These are phyloP conservation scores for Psephotus haematonotus DNA, from an alignment of 2,113 vertebrate genomes.

Conservation along the genomic window DNA sequence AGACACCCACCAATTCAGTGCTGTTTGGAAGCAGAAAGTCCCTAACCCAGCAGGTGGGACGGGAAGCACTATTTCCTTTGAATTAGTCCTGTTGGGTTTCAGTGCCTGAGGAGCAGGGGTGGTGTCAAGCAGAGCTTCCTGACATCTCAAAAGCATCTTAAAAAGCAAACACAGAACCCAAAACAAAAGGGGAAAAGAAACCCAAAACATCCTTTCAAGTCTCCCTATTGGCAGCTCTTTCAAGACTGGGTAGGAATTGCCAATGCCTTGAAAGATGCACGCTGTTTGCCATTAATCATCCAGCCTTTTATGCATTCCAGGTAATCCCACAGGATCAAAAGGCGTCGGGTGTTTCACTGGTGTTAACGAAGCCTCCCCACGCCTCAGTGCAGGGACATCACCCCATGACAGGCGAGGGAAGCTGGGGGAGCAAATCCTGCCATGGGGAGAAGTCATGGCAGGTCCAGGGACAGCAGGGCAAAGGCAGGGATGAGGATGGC, in stretches of 20 bases:
- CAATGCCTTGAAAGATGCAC: neutral
- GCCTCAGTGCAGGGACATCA: neutral
- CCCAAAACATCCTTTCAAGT: neutral
- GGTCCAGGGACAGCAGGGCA: neutral
- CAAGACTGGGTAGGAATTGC: neutral
- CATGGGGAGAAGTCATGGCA: neutral
- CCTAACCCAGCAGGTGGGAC: neutral
- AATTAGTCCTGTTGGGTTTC: neutral
- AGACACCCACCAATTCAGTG: neutral
- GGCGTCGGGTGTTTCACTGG: neutral
- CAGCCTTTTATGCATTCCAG: neutral
- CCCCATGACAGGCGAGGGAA: accelerated
- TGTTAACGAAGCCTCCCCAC: neutral
- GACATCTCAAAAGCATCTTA: neutral
- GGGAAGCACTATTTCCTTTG: neutral
- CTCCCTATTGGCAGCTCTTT: neutral
- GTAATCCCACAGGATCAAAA: neutral
- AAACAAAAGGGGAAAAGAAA: neutral
- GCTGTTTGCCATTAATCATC: neutral
- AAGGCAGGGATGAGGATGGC: neutral
- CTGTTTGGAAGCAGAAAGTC: neutral
- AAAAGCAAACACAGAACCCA: neutral
- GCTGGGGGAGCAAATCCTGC: neutral
- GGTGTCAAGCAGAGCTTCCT: neutral
- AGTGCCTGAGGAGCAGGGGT: neutral